These are phyloP conservation scores for Stictonetta naevosa DNA, from an alignment of 2,113 vertebrate species.

Conservation along the genomic window DNA sequence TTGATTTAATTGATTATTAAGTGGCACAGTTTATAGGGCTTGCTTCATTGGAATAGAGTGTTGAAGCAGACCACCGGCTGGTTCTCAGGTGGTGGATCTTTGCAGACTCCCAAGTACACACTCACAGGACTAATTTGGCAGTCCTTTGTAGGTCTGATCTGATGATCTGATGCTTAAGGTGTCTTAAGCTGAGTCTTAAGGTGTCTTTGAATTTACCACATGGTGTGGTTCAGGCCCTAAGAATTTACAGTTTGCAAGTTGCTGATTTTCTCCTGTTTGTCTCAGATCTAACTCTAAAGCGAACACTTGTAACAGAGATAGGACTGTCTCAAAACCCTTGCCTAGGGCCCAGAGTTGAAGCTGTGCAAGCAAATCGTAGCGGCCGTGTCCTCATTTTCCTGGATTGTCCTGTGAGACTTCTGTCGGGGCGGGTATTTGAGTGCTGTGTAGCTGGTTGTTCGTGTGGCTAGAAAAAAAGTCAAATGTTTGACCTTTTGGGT, in stretches of 20 bases:
- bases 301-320: neutral
- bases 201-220: neutral
- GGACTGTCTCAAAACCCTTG: neutral
- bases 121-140: rapidly evolving
- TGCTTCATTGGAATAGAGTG: neutral
- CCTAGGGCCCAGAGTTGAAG: neutral
- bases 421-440: neutral
- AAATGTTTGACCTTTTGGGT: neutral
- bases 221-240: neutral
- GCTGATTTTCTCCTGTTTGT: neutral
- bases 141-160: neutral
- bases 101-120: neutral
- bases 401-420: neutral
- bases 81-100: neutral
- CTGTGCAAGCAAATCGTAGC: neutral
- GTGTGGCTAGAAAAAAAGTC: neutral
- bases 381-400: neutral
- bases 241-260: neutral
- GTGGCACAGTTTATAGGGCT: neutral
- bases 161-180: neutral
- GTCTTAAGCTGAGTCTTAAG: neutral
- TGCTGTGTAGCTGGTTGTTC: neutral
- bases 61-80: neutral
- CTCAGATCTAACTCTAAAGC: neutral
- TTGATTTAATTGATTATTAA: neutral